Evolutionary conservation across 1,140 invertebrate genomes (phyloP), one percentile per base, ranked within the genome.

Genomic region (Megathymus violae): DNA sequence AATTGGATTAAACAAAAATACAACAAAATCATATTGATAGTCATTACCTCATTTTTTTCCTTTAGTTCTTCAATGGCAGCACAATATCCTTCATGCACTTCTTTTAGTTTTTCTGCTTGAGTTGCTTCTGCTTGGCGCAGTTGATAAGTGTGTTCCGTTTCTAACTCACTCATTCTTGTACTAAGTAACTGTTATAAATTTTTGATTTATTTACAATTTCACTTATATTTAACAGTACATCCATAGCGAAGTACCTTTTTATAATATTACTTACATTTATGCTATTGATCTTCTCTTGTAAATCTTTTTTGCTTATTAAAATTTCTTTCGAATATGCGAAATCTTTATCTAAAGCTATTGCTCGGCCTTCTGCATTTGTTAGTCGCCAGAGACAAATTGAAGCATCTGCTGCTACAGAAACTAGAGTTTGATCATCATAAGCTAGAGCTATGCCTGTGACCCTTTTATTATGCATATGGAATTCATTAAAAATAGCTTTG

Each of bases 311-410:
- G 14, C 93, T 92, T 47, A 96, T 95, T 14, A 96, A 78, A 13
- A 96, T 94, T 78, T 98, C 96, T 56, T 94, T 95, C 0, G 95
- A 95, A 74, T 95, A 95, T 16, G 92, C 87, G 43, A 96, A 92
- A 67, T 97, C 95, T 81, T 95, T 94, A 75, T 96, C 95, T 41
- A 95, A 79, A 51, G 94, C 94, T 3, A 95, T 88, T 0, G 94
- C 91, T 81, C 94, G 93, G 0, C 94, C 95, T 72, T 97, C 96
- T n/a, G 94, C 93, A 72, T 95, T 95, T 0, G 93, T 91, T 19
- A 98, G 80, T 76, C 95, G 94, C 97, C 97, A 99, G 58, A 98
- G 92, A 54, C 96, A 95, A 10, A 98, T 92, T 0, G 94, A 95
- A 0, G 96, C 95, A 78, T 96, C 96, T 64, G 92, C 89, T 0